A percentile compares a stretch with the other conserved stretches of the same genome.
These are phyloP conservation scores for Saguinus midas DNA, from an alignment of 2,113 vertebrate genomes.

Conservation along the genomic window DNA sequence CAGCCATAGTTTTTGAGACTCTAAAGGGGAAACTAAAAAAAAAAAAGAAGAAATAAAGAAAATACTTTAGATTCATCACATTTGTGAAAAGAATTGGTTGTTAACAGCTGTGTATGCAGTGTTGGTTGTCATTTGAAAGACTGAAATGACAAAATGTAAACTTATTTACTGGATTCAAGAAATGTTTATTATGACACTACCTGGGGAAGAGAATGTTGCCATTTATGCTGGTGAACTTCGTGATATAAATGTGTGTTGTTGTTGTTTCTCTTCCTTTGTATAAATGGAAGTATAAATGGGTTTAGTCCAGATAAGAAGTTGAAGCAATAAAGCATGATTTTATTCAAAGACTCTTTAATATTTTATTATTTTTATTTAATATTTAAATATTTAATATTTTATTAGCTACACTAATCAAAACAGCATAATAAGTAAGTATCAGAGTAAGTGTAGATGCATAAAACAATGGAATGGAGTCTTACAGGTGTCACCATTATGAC, in stretches of 20 bases:
- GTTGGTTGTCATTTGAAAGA: neutral
- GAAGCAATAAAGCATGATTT: neutral
- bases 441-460: neutral
- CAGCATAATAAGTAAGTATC: neutral
- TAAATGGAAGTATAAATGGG: neutral
- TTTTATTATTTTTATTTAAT: too few relatives aligned
- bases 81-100: neutral
- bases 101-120: neutral
- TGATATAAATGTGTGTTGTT: neutral
- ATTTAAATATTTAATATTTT: neutral
- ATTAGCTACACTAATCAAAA: neutral
- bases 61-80: neutral
- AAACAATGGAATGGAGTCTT: neutral
- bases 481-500: neutral
- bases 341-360: neutral
- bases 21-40: neutral
- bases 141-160: neutral
- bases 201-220: neutral
- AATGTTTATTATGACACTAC: neutral
- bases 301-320: neutral
- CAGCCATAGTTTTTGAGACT: neutral
- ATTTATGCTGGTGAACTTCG: neutral
- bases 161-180: neutral
- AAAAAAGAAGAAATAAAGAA: neutral
- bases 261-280: neutral